Evolutionary conservation across 2,797 vertebrate genomes (phyloP).

Genomic region (Esox lucius): DNA sequence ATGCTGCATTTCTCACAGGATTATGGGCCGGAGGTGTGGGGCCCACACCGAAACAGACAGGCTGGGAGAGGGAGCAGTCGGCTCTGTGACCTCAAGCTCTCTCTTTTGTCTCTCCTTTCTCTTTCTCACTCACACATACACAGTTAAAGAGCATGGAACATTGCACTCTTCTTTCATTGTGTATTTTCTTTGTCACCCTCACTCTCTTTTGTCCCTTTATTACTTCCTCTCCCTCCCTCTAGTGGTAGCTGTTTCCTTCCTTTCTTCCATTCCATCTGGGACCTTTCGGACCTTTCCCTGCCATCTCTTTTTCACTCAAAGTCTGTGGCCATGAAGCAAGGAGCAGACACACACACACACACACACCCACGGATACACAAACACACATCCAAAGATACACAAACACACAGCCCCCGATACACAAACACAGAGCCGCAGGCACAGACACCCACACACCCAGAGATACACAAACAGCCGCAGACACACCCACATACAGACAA

Average conservation of each 20-base stretch:
- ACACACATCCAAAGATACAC: not conserved
- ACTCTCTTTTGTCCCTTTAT: not conserved
- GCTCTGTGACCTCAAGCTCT: conserved; percentile 18
- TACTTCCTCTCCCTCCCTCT: not conserved
- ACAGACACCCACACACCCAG: too few species aligned
- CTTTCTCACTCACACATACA: not conserved
- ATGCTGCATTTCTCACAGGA: conserved; percentile 7
- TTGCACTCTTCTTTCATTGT: conserved; percentile 8
- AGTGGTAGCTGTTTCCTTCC: not conserved
- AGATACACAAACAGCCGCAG: too few species aligned
- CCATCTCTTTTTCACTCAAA: too few species aligned
- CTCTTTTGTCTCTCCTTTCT: conserved; percentile 16
- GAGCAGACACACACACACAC: not conserved
- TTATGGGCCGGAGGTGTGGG: not conserved
- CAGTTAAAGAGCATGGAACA: not conserved
- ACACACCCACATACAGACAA: too few species aligned
- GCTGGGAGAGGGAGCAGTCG: conserved; percentile 16
- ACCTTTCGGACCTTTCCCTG: not conserved
- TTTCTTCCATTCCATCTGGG: not conserved
- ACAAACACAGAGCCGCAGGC: too few species aligned
- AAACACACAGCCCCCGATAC: too few species aligned
- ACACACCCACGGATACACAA: not conserved
- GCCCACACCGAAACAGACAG: not conserved
- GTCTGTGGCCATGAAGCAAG: not conserved
- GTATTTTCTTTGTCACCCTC: not conserved